These are phyloP conservation scores for Petromus typicus DNA, from an alignment of 2,113 vertebrate species.

Conservation along the genomic window DNA sequence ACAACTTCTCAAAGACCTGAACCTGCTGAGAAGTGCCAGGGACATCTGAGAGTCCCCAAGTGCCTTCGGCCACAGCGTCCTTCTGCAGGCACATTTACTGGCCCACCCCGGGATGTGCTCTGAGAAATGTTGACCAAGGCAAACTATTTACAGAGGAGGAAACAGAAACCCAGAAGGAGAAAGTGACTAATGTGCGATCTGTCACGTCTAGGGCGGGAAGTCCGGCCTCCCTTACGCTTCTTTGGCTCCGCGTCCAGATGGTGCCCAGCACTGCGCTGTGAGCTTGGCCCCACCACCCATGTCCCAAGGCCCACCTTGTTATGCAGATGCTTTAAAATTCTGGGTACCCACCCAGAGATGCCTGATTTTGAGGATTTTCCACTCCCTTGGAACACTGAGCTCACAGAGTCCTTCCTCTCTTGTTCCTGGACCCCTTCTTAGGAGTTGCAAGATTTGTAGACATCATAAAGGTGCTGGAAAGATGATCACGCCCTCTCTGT, in stretches of 20 bases:
- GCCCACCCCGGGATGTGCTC: background rate
- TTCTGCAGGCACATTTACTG: background rate
- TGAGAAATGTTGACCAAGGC: background rate
- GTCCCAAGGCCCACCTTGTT: background rate
- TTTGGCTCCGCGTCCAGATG: background rate
- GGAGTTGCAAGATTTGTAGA: background rate
- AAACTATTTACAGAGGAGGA: background rate
- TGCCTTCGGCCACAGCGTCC: background rate
- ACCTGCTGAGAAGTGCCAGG: background rate
- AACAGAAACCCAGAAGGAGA: background rate
- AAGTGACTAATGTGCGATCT: background rate
- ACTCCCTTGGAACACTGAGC: background rate
- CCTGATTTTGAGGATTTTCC: background rate
- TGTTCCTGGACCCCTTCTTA: background rate
- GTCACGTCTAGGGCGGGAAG: background rate
- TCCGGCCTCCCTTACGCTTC: background rate
- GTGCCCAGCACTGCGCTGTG: fast-evolving
- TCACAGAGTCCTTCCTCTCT: background rate
- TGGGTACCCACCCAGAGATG: background rate
- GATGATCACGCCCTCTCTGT: background rate
- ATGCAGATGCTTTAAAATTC: background rate
- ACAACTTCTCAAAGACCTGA: background rate
- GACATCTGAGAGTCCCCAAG: background rate
- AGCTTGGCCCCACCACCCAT: background rate
- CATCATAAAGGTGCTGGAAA: background rate